These are phyloP conservation scores for Protodeltote pygarga DNA, from an alignment of 2,888 invertebrate species.

Conservation along the genomic window DNA sequence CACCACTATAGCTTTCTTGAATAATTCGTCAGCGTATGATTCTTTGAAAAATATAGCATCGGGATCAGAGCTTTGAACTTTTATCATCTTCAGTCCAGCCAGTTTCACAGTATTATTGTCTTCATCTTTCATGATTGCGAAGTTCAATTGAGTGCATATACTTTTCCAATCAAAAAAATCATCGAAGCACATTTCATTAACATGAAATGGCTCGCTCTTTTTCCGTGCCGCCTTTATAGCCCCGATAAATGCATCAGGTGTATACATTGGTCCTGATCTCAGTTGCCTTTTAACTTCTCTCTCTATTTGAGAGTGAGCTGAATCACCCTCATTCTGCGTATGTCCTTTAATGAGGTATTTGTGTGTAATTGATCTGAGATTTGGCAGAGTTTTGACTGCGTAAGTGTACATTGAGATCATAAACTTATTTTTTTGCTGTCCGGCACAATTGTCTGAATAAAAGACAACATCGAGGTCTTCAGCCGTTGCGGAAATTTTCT, in stretches of 20 bases:
- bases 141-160: slow-evolving; percentile 33
- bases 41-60: slow-evolving; percentile 14
- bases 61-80: slow-evolving; percentile 16
- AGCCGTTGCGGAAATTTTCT: slow-evolving; percentile 23
- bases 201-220: slow-evolving; percentile 26
- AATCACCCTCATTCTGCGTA: slow-evolving; percentile 34
- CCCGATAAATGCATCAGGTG: slow-evolving; percentile 25
- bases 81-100: slow-evolving; percentile 16
- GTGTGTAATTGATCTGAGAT: slow-evolving; percentile 8
- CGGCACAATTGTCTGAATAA: slow-evolving; percentile 48
- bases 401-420: slow-evolving; percentile 8
- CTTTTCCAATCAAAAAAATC: slow-evolving; percentile 36
- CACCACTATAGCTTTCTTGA: slow-evolving; percentile 13
- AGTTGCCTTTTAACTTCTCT: slow-evolving; percentile 29
- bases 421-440: slow-evolving; percentile 20
- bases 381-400: slow-evolving; percentile 5
- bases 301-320: slow-evolving; percentile 31
- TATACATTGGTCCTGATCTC: slow-evolving; percentile 26
- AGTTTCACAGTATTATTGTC: slow-evolving; percentile 32
- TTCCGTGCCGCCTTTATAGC: slow-evolving; percentile 26
- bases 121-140: slow-evolving; percentile 33
- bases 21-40: slow-evolving; percentile 8
- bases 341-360: slow-evolving; percentile 27
- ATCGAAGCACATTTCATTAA: slow-evolving; percentile 33
- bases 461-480: slow-evolving; percentile 41